Evolutionary conservation across 2,797 vertebrate genomes (phyloP).

Genomic region (Molothrus ater): DNA sequence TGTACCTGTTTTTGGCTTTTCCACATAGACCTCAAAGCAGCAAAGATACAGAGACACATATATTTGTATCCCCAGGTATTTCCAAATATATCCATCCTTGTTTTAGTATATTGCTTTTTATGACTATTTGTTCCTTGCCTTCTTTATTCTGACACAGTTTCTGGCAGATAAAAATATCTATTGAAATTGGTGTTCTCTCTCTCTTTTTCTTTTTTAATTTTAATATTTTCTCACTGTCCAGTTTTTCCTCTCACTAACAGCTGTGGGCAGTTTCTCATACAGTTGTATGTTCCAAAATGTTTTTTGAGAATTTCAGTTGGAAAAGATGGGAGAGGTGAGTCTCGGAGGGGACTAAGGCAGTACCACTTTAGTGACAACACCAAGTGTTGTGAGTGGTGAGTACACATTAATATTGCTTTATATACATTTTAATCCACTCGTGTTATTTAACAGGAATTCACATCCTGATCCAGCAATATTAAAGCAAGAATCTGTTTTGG

Average conservation of each 20-base stretch:
- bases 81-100: background rate
- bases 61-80: background rate
- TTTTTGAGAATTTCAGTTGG: background rate
- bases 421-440: background rate
- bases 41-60: background rate
- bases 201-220: background rate
- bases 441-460: background rate
- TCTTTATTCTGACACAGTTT: background rate
- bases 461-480: background rate
- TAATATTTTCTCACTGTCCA: background rate
- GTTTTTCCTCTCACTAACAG: background rate
- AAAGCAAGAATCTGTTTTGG: background rate
- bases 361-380: no score
- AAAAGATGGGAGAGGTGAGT: background rate
- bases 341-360: rapidly evolving
- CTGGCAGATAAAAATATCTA: background rate
- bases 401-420: background rate
- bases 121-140: background rate
- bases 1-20: background rate
- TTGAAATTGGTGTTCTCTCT: background rate
- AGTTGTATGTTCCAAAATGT: rapidly evolving
- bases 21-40: background rate
- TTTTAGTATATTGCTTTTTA: background rate
- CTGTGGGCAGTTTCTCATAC: background rate
- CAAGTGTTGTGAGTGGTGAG: background rate